Conservation (phyloP, 2,797 vertebrate genomes). For the Pristis pectinata region DNA sequence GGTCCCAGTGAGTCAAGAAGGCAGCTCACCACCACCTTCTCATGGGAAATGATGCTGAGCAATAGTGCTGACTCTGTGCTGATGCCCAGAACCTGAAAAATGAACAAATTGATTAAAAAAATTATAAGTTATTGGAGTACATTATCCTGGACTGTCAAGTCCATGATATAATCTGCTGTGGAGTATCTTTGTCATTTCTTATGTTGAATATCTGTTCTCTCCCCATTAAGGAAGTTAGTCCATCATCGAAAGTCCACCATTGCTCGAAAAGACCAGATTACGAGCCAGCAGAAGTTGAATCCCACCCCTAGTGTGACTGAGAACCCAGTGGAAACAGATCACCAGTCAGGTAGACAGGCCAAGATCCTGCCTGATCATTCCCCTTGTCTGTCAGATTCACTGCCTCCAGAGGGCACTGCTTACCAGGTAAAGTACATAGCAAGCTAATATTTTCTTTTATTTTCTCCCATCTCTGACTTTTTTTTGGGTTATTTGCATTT, state of each 20-base stretch:
- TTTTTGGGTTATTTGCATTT: not conserved
- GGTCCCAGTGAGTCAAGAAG: too few relatives aligned
- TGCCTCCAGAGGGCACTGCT: constrained; percentile 62
- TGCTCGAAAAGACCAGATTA: constrained; percentile 71
- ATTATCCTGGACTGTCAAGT: too few relatives aligned
- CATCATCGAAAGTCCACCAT: constrained; percentile 94
- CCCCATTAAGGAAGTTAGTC: constrained; percentile 78
- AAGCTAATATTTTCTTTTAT: not conserved
- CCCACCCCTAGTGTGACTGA: constrained; percentile 80
- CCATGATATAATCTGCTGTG: too few relatives aligned
- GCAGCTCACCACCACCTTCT: too few relatives aligned
- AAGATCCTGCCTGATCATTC: constrained; percentile 67
- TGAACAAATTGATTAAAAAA: too few relatives aligned
- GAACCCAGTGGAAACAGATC: constrained; percentile 70
- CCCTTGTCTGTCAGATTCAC: constrained; percentile 69
- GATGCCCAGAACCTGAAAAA: too few relatives aligned
- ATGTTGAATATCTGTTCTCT: not conserved
- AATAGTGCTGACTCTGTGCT: too few relatives aligned
- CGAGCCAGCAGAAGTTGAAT: constrained; percentile 58
- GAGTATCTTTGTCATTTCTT: too few relatives aligned
- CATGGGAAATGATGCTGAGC: too few relatives aligned
- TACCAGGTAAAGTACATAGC: constrained; percentile 52
- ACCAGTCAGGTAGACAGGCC: constrained; percentile 77
- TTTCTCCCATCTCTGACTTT: not conserved
- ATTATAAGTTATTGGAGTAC: too few relatives aligned